Evolutionary conservation across 2,888 invertebrate species (phyloP).

Genomic region (Gastracanthus pulcherrimus): DNA sequence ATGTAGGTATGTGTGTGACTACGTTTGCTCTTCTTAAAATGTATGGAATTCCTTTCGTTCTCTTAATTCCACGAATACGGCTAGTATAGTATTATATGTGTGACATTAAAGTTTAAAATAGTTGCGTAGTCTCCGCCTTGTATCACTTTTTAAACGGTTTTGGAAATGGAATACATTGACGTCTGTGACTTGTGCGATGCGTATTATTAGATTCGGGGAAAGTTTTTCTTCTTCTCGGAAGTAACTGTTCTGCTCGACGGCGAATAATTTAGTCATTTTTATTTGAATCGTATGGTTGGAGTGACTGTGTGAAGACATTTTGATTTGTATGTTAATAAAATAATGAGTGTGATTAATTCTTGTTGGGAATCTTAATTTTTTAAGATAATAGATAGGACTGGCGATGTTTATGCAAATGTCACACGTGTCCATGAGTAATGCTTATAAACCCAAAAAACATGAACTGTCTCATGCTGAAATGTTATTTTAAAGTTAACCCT

Average conservation of each 20-base stretch:
- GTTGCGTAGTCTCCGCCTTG: no score
- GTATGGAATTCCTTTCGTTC: neutral
- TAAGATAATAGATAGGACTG: neutral
- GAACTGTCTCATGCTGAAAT: no score
- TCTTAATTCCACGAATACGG: neutral
- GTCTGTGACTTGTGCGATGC: neutral
- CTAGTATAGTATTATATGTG: neutral
- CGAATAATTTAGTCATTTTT: conserved; percentile 32
- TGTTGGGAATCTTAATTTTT: neutral
- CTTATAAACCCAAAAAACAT: no score
- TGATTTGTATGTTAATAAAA: conserved; percentile 5
- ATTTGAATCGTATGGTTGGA: neutral
- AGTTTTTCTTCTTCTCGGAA: conserved; percentile 20
- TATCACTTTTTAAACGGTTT: neutral
- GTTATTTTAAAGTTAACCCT: no score
- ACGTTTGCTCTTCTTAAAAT: no score
- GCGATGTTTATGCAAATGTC: neutral
- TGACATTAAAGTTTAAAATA: neutral
- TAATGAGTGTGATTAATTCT: conserved; percentile 9
- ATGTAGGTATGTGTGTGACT: no score
- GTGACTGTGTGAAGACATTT: neutral
- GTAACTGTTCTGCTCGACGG: conserved; percentile 17
- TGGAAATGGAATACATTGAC: neutral
- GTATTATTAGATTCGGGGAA: conserved; percentile 18
- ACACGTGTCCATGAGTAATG: neutral